Conservation (phyloP, 2,888 invertebrate species). For the Psylliodes chrysocephalus region DNA sequence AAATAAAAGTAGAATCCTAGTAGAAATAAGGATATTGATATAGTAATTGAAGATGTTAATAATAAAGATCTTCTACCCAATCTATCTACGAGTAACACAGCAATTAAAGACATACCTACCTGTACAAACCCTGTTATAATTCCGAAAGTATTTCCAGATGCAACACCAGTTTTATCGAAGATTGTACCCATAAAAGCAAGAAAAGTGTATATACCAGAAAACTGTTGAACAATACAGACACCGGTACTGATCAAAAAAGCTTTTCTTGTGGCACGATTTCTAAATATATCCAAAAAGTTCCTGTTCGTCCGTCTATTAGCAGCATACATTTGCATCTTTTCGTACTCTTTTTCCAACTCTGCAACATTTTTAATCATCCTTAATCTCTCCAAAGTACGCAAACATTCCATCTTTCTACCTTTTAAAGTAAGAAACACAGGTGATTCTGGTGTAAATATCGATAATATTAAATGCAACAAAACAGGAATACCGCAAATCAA, state of each 20-base stretch:
- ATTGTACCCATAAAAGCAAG: slow-evolving; percentile 79
- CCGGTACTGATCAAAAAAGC: slow-evolving; percentile 78
- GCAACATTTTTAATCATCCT: slow-evolving; percentile 14
- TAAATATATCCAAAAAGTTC: slow-evolving; percentile 25
- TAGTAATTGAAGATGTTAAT: slow-evolving; percentile 73
- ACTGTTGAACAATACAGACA: slow-evolving; percentile 84
- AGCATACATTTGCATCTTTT: slow-evolving; percentile 29
- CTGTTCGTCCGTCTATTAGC: slow-evolving; percentile 14
- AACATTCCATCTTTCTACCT: slow-evolving; percentile 70
- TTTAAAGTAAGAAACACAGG: slow-evolving; percentile 51
- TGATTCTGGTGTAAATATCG: slow-evolving; percentile 40
- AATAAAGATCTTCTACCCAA: slow-evolving; percentile 77
- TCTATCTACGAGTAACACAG: slow-evolving; percentile 78
- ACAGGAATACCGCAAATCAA: slow-evolving; percentile 37
- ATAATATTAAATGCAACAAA: slow-evolving; percentile 31
- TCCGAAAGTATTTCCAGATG: slow-evolving; percentile 72
- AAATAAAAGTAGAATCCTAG: slow-evolving; percentile 72
- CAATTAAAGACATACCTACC: slow-evolving; percentile 73
- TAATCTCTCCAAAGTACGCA: slow-evolving; percentile 61
- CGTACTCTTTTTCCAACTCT: slow-evolving; percentile 37
- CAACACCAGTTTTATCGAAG: slow-evolving; percentile 75
- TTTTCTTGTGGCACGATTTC: slow-evolving; percentile 17
- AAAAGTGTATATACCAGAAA: slow-evolving; percentile 81
- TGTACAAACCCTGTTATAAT: slow-evolving; percentile 83
- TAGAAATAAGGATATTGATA: slow-evolving; percentile 70